These are phyloP conservation scores for Galagoides demidoff DNA, from an alignment of 2,797 vertebrate genomes.

Conservation along the genomic window DNA sequence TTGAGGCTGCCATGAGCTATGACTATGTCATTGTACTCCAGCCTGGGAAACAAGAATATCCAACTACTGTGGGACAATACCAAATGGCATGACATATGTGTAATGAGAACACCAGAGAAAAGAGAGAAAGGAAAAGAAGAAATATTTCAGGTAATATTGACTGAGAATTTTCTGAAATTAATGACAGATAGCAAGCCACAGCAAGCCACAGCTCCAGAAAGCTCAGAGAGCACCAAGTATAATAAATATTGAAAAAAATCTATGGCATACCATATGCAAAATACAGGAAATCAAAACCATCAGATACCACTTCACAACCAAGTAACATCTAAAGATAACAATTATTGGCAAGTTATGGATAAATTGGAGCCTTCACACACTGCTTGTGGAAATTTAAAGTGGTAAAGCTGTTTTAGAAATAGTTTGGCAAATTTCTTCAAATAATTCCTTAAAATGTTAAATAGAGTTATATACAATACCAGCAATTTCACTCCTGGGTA, in stretches of 20 bases:
- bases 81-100: background rate
- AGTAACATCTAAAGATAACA: background rate
- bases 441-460: constrained; percentile 54
- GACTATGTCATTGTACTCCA: background rate
- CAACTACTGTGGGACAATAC: background rate
- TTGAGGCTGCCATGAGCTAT: background rate
- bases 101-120: background rate
- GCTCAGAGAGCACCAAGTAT: background rate
- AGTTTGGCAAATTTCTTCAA: constrained; percentile 41
- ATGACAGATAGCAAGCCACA: background rate
- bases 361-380: background rate
- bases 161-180: background rate
- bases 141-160: constrained; percentile 5
- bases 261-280: background rate
- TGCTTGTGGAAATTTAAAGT: background rate
- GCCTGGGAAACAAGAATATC: background rate
- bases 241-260: background rate
- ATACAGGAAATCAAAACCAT: constrained; percentile 7
- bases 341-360: background rate
- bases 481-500: constrained; percentile 8
- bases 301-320: background rate
- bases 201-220: background rate
- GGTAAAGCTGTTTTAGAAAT: background rate
- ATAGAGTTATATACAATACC: background rate
- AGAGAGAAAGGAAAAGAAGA: background rate